Evolutionary conservation across 1,140 invertebrate genomes (phyloP).

Genomic region (Brachionus angularis): DNA sequence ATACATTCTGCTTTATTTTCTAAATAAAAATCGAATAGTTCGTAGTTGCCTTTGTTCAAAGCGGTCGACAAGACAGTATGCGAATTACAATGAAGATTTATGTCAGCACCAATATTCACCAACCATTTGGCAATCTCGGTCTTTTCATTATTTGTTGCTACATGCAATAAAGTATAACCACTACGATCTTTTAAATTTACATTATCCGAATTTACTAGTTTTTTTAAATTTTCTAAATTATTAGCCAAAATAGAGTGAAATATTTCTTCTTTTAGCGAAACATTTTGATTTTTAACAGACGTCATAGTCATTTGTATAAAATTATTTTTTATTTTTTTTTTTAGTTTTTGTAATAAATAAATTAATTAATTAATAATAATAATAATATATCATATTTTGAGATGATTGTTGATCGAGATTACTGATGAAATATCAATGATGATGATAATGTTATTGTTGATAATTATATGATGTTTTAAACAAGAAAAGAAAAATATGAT

Average conservation of each 20-base stretch:
- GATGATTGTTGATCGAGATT: no score
- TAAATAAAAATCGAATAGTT: slow-evolving; percentile 15
- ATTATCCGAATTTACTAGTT: slow-evolving; percentile 2
- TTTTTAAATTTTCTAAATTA: slow-evolving; percentile 3
- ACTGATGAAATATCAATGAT: no score
- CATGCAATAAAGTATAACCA: slow-evolving; percentile 19
- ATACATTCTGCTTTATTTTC: slow-evolving; percentile 41
- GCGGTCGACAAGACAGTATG: slow-evolving; percentile 18
- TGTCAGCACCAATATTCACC: slow-evolving; percentile 1
- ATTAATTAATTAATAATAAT: neutral
- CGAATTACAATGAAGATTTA: slow-evolving; percentile 21
- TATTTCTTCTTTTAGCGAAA: slow-evolving; percentile 39
- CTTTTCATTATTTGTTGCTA: slow-evolving; percentile 35
- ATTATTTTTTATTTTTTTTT: neutral
- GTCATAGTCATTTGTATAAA: slow-evolving; percentile 5
- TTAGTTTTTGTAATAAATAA: neutral
- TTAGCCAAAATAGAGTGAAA: slow-evolving; percentile 14
- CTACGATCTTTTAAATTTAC: slow-evolving; percentile 40
- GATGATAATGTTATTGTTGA: no score
- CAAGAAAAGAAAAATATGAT: no score
- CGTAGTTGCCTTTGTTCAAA: slow-evolving; percentile 12
- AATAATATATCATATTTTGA: no score
- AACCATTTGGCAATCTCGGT: slow-evolving; percentile 29
- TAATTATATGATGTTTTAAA: no score
- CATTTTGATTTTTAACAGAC: no score